phyloP scores from a whole-genome alignment of 1,140 invertebrate species.

The Penaeus japonicus region DNA sequence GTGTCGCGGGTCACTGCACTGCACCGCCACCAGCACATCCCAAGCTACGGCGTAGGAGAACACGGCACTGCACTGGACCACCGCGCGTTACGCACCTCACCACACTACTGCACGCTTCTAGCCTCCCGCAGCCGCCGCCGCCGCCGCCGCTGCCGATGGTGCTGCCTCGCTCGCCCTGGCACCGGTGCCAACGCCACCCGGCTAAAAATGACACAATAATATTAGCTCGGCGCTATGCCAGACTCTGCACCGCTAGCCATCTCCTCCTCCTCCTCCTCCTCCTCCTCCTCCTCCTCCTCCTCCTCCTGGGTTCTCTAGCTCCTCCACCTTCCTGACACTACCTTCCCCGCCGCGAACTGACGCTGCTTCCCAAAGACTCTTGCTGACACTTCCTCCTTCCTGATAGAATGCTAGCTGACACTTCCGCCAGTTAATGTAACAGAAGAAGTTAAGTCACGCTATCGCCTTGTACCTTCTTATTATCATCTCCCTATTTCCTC shows the following conservation, averaged over 20 bases:
- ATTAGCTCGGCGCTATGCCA: slow-evolving; percentile 54
- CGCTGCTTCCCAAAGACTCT: too few species aligned
- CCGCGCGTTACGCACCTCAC: slow-evolving; percentile 68
- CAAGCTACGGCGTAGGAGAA: slow-evolving; percentile 59
- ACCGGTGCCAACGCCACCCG: slow-evolving; percentile 57
- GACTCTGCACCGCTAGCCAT: slow-evolving; percentile 22
- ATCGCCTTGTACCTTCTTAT: too few species aligned
- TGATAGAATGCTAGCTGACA: too few species aligned
- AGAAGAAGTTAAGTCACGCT: too few species aligned
- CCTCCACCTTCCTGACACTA: too few species aligned
- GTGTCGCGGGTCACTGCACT: background rate
- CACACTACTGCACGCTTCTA: slow-evolving; percentile 66
- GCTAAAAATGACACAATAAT: slow-evolving; percentile 60
- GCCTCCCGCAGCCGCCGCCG: slow-evolving; percentile 63
- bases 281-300: background rate
- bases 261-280: background rate
- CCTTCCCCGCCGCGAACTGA: too few species aligned
- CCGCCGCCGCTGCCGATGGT: slow-evolving; percentile 61
- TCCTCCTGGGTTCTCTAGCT: background rate
- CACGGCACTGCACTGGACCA: slow-evolving; percentile 65
- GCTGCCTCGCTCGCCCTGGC: slow-evolving; percentile 31
- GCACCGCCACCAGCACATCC: slow-evolving; percentile 38
- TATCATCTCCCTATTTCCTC: too few species aligned
- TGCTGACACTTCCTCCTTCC: too few species aligned
- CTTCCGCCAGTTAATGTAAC: too few species aligned